Evolutionary conservation across 2,113 vertebrate genomes (phyloP).

Genomic region (Okapia johnstoni): DNA sequence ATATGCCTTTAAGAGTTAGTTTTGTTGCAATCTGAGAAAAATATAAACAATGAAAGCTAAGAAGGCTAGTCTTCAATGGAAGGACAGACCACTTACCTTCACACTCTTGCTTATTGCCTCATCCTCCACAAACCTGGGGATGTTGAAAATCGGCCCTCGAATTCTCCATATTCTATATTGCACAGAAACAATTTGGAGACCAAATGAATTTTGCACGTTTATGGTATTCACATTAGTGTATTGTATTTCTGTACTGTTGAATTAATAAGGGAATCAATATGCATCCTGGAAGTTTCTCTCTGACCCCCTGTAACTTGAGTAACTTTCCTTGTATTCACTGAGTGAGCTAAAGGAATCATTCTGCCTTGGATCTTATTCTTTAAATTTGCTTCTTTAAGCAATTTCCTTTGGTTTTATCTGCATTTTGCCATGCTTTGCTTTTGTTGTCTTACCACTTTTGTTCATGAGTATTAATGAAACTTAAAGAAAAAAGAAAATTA

Average conservation of each 20-base stretch:
- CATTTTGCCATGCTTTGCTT: not conserved
- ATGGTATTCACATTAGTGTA: not conserved
- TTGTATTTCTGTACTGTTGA: not conserved
- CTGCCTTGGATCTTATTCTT: not conserved
- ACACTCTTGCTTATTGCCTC: not conserved
- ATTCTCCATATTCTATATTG: not conserved
- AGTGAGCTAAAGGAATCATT: not conserved
- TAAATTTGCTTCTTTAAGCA: not conserved
- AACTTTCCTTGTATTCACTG: not conserved
- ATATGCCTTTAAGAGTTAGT: not conserved
- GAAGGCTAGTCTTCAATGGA: not conserved
- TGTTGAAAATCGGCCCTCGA: not conserved
- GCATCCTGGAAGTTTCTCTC: not conserved
- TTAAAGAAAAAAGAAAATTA: not conserved
- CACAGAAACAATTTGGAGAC: not conserved
- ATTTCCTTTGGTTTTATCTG: not conserved
- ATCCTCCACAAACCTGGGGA: not conserved
- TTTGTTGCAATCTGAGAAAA: not conserved
- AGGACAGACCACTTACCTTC: not conserved
- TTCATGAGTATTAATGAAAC: not conserved
- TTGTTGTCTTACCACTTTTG: not conserved
- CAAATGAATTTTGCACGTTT: not conserved
- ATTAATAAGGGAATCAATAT: not conserved
- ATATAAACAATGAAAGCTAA: not conserved
- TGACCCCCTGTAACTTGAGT: not conserved